Evolutionary conservation across 2,797 vertebrate genomes (phyloP), one percentile per base, ranked within the genome.

Genomic region (Mallotus villosus): DNA sequence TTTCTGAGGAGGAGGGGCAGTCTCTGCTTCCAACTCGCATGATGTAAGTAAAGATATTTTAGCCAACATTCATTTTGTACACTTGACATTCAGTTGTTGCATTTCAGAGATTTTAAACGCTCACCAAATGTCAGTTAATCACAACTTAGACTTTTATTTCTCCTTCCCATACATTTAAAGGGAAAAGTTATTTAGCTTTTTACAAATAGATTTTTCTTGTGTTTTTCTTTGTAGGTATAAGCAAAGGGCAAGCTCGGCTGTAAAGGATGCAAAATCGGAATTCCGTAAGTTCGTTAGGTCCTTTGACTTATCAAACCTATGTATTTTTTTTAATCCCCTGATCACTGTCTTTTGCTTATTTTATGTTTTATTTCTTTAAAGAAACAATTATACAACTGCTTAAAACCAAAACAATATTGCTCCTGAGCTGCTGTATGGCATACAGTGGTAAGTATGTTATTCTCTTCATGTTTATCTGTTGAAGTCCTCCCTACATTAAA

Each of bases 381-480:
- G 94, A 87, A 76, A 92, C 89, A 19, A 92, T 94, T 72, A 64
- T 92, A 63, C 84, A 89, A 19, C 87, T 94, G 53, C 71, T 93
- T 49, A 88, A 85, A 78, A 87, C 82, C 17, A 93, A 89, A 85
- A 90, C 88, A 0, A 90, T 94, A 17, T 65, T 95, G 67, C 88
- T 95, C 5, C 86, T 95, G 75, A 91, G 92, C 81, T 90, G 90
- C 74, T 92, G 92, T 85, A 95, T 95, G 93, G 94, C 88, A 0
- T 95, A 95, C 86, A 95, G 90, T 8, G 94, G 94, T 94, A 76
- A 90, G 91, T 76, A 19, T 0, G 63, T 51, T 32, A 21, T 17
- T 29, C n/a, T 32, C 19, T 17, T 29, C 14, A 60, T 25, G 3
- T 19, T n/a, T 17, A 68, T 60, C 22, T 55, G 17, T 17, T 49